Percentiles rank a stretch among this genome's conserved stretches.
phyloP scores from a whole-genome alignment of 2,113 vertebrate genomes.

The Amblyopsis rosae region DNA sequence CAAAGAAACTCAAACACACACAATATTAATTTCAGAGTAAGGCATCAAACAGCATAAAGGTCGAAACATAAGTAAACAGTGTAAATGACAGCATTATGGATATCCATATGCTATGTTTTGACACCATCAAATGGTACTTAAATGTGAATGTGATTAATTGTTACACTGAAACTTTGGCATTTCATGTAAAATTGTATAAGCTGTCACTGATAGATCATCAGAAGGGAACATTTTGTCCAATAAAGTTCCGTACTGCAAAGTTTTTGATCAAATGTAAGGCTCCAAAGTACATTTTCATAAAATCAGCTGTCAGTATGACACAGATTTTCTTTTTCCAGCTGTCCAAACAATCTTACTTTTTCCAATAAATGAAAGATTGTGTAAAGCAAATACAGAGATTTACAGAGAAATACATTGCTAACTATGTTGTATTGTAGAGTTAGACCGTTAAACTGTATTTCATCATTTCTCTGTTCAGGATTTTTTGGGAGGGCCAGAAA shows the following conservation, averaged over 20 bases:
- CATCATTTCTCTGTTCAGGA: too few species aligned
- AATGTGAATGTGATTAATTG: neutral
- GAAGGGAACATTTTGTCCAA: slow-evolving; percentile 16
- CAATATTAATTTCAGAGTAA: slow-evolving; percentile 51
- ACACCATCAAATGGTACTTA: slow-evolving; percentile 28
- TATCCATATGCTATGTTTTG: slow-evolving; percentile 4
- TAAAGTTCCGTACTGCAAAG: slow-evolving; percentile 4
- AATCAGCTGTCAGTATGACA: neutral
- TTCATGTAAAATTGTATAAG: slow-evolving; percentile 16
- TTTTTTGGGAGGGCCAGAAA: too few species aligned
- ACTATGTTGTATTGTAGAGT: too few species aligned
- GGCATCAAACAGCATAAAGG: slow-evolving; percentile 54
- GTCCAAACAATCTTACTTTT: neutral
- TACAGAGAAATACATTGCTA: too few species aligned
- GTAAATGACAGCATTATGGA: slow-evolving; percentile 15
- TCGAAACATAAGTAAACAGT: slow-evolving; percentile 21
- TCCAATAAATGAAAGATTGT: neutral
- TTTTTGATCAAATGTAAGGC: slow-evolving; percentile 56
- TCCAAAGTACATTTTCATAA: slow-evolving; percentile 26
- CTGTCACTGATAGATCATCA: slow-evolving; percentile 8
- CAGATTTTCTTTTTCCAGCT: neutral
- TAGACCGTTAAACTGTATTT: too few species aligned
- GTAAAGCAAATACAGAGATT: too few species aligned
- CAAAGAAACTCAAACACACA: slow-evolving; percentile 30
- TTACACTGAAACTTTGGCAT: slow-evolving; percentile 60